These are phyloP conservation scores for Schizopygopsis malacanthus DNA, from an alignment of 2,797 vertebrate species.

Conservation along the genomic window DNA sequence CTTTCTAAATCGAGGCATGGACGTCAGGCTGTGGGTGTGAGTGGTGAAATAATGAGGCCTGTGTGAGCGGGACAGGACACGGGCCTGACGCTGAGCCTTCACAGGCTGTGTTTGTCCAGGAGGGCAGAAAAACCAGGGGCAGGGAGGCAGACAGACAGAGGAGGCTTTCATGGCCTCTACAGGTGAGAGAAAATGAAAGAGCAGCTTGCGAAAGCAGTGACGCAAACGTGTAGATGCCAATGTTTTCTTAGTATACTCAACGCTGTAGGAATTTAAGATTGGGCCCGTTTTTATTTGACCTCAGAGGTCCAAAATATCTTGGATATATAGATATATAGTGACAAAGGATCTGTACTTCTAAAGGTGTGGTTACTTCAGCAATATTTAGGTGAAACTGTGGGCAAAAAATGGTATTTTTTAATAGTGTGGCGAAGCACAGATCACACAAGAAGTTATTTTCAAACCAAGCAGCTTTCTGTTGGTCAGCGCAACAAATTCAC, in stretches of 20 bases:
- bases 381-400: neutral
- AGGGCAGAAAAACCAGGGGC: conserved; percentile 13
- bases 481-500: neutral
- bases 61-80: conserved; percentile 22
- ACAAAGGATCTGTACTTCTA: neutral
- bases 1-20: conserved; percentile 10
- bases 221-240: conserved; percentile 11
- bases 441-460: neutral
- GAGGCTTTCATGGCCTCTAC: conserved; percentile 50
- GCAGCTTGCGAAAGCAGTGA: conserved; percentile 51
- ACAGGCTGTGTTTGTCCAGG: conserved; percentile 52
- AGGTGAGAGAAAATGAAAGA: conserved; percentile 49
- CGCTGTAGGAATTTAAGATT: conserved; percentile 32
- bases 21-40: conserved; percentile 11
- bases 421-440: neutral
- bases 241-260: conserved; percentile 50
- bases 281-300: neutral
- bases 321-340: neutral
- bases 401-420: neutral
- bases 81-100: conserved; percentile 19
- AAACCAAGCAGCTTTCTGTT: neutral
- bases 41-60: conserved; percentile 48
- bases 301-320: conserved; percentile 41
- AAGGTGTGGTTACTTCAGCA: neutral
- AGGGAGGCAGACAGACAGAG: conserved; percentile 36